These are phyloP conservation scores for Neostethus bicornis DNA, from an alignment of 2,797 vertebrate genomes.

Conservation along the genomic window DNA sequence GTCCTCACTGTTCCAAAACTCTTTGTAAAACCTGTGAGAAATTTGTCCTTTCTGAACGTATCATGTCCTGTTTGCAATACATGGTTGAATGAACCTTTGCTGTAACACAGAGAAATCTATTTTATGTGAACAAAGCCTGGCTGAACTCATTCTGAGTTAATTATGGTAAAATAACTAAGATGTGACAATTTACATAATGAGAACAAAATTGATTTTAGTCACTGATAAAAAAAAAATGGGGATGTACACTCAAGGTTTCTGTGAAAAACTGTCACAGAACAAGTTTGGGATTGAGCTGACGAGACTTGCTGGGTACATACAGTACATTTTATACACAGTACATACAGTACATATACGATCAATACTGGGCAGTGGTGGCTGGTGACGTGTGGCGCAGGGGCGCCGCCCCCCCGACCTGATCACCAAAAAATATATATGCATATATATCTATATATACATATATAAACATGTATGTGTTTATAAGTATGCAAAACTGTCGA, in stretches of 20 bases:
- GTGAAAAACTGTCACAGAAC: no score
- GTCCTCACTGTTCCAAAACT: constrained; percentile 23
- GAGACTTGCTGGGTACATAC: constrained; percentile 16
- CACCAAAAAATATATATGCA: no score
- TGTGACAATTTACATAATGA: constrained; percentile 23
- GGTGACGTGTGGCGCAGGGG: no score
- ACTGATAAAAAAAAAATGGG: constrained; percentile 39
- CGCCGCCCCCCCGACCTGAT: no score
- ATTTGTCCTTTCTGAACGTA: constrained; percentile 64
- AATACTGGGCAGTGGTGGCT: no score
- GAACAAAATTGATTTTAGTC: constrained; percentile 10
- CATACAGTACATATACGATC: no score
- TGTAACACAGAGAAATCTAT: constrained; percentile 2
- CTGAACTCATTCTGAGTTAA: background rate
- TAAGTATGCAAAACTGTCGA: no score
- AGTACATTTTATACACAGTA: no score
- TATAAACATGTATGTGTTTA: no score
- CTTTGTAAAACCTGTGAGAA: constrained; percentile 37
- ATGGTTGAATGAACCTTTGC: constrained; percentile 30
- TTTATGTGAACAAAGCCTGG: constrained; percentile 19
- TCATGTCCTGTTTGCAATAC: constrained; percentile 33
- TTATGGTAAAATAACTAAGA: background rate
- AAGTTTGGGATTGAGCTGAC: constrained; percentile 21
- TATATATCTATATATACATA: no score
- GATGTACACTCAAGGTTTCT: no score